phyloP scores from a whole-genome alignment of 2,797 vertebrate species.

The Bufotes viridis region DNA sequence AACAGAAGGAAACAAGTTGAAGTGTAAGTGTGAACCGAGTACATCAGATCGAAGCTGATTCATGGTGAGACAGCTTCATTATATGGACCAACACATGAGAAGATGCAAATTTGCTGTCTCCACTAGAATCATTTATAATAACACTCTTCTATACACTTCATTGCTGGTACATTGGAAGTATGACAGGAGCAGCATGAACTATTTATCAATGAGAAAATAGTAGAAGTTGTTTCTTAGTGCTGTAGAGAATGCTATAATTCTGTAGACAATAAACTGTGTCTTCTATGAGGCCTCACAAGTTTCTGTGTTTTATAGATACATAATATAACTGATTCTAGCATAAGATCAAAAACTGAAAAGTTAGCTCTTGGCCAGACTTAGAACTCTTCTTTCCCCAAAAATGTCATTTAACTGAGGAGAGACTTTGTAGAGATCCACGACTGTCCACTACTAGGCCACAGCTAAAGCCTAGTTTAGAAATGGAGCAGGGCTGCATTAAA shows the following conservation, averaged over 20 bases:
- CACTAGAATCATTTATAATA: constrained; percentile 10
- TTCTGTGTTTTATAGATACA: not conserved
- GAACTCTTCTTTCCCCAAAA: no score
- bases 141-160: not conserved
- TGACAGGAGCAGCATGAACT: not conserved
- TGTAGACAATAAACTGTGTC: not conserved
- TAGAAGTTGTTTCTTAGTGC: not conserved
- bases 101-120: not conserved
- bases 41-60: not conserved
- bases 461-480: no score
- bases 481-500: no score
- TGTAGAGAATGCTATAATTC: not conserved
- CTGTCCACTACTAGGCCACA: no score
- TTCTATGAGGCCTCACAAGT: not conserved
- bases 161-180: not conserved
- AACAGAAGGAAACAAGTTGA: constrained; percentile 1
- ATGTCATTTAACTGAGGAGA: no score
- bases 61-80: constrained; percentile 29
- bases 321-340: not conserved
- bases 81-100: constrained; percentile 3
- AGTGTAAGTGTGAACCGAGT: not conserved
- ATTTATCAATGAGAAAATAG: not conserved
- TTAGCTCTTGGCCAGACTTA: no score
- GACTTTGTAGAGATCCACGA: no score
- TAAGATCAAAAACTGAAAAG: not conserved